Percentiles rank a stretch among this genome's conserved stretches.
Evolutionary conservation across 2,888 invertebrate genomes (phyloP).

Genomic region (Pycnomerus fuliginosus): DNA sequence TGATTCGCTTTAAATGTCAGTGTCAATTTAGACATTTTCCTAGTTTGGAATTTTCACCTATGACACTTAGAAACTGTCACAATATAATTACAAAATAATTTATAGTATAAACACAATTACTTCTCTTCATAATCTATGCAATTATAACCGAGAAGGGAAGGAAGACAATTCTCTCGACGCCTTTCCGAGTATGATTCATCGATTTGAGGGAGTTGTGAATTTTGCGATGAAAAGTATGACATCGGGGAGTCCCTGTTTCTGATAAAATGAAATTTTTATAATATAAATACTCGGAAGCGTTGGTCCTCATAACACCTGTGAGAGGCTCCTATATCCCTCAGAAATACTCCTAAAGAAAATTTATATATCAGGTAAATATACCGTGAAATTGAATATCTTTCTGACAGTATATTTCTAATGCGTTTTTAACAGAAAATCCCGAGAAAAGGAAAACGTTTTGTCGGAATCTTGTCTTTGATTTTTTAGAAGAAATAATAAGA

Average conservation of each 20-base stretch:
- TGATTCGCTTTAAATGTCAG: too few species aligned
- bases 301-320: constrained; percentile 35
- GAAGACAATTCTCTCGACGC: constrained; percentile 14
- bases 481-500: constrained; percentile 15
- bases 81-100: constrained; percentile 32
- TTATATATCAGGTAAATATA: constrained; percentile 39
- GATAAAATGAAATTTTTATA: constrained; percentile 3
- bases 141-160: constrained; percentile 24
- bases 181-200: constrained; percentile 12
- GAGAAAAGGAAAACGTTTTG: constrained; percentile 23
- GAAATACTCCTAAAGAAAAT: constrained; percentile 34
- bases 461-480: constrained; percentile 21
- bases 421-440: constrained; percentile 27
- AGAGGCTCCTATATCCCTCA: constrained; percentile 35
- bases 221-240: too few species aligned
- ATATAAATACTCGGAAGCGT: constrained; percentile 29
- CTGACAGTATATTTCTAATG: constrained; percentile 35
- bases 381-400: constrained; percentile 40
- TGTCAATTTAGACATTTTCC: constrained; percentile 23
- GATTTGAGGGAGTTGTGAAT: constrained; percentile 6
- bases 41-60: constrained; percentile 27
- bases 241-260: too few species aligned
- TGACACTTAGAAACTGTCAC: constrained; percentile 28
- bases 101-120: constrained; percentile 31
- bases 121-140: constrained; percentile 29